Conservation (phyloP, 1,140 invertebrate genomes). For the Stratiolaelaps scimitus region DNA sequence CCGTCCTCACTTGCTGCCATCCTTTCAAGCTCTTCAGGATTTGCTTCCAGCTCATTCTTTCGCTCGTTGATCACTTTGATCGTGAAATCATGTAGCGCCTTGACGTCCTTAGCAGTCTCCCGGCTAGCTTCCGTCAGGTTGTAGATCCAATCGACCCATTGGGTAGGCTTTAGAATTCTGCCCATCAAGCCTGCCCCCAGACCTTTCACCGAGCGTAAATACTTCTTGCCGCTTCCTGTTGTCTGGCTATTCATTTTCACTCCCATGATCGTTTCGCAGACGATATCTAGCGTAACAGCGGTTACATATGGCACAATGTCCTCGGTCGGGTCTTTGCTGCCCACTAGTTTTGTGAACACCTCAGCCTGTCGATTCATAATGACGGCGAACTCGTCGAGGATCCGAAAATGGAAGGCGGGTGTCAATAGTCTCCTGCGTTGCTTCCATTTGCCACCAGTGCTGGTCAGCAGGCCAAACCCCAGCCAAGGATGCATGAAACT, state of each 20-base stretch:
- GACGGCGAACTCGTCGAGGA: conserved; percentile 64
- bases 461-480: conserved; percentile 49
- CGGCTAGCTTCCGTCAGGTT: neutral
- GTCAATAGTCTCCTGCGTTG: conserved; percentile 65
- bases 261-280: conserved; percentile 47
- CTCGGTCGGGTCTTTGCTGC: conserved; percentile 45
- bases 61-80: conserved; percentile 32
- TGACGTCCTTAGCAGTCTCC: neutral
- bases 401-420: conserved; percentile 73
- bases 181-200: neutral
- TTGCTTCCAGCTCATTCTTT: conserved; percentile 34
- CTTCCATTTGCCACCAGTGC: conserved; percentile 59
- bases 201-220: conserved; percentile 8
- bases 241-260: conserved; percentile 15
- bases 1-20: conserved; percentile 52
- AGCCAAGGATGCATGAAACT: conserved; percentile 53
- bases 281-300: conserved; percentile 71
- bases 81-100: conserved; percentile 35
- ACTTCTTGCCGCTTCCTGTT: conserved; percentile 6
- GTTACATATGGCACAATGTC: conserved; percentile 64
- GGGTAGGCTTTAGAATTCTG: neutral
- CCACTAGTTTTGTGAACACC: conserved; percentile 52
- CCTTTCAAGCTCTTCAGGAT: conserved; percentile 4
- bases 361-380: conserved; percentile 61
- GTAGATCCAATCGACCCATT: conserved; percentile 5